Evolutionary conservation across 92 coral and sea anemone species (phyloP).

Genomic region (Phenganax subtilis): DNA sequence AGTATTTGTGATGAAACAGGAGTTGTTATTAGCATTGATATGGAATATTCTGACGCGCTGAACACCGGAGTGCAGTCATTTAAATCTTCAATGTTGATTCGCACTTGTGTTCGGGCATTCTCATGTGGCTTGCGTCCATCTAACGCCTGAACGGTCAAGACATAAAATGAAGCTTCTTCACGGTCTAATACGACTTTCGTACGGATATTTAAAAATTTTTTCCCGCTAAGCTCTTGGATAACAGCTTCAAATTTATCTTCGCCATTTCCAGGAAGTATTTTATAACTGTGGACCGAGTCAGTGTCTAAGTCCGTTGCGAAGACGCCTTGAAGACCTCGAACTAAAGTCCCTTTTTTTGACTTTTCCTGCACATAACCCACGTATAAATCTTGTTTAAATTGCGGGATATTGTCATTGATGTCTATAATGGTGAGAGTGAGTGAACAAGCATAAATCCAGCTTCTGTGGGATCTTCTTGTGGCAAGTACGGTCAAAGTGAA

Average conservation of each 20-base stretch:
- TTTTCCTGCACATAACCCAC: constrained; percentile 66
- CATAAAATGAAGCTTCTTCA: constrained; percentile 72
- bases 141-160: constrained; percentile 66
- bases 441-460: constrained; percentile 59
- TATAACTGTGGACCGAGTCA: constrained; percentile 65
- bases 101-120: constrained; percentile 63
- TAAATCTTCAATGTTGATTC: constrained; percentile 73
- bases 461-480: constrained; percentile 8
- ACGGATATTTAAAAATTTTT: constrained; percentile 71
- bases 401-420: constrained; percentile 78
- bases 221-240: constrained; percentile 59
- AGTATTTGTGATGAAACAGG: constrained; percentile 66
- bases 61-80: constrained; percentile 79
- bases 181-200: constrained; percentile 72
- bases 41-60: constrained; percentile 57
- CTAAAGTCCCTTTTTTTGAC: constrained; percentile 58
- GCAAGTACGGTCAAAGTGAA: constrained; percentile 73
- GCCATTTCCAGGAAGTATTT: constrained; percentile 77
- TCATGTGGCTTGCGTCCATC: constrained; percentile 71
- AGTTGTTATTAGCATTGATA: constrained; percentile 64
- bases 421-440: constrained; percentile 66
- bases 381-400: constrained; percentile 71
- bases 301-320: constrained; percentile 80
- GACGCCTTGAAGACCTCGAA: constrained; percentile 75
- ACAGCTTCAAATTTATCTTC: constrained; percentile 78